A percentile compares a stretch with the other conserved stretches of the same genome.
Evolutionary conservation across 37 sponge, comb jelly and placozoan genomes (phyloP).

Genomic region (Haliclona indistincta): DNA sequence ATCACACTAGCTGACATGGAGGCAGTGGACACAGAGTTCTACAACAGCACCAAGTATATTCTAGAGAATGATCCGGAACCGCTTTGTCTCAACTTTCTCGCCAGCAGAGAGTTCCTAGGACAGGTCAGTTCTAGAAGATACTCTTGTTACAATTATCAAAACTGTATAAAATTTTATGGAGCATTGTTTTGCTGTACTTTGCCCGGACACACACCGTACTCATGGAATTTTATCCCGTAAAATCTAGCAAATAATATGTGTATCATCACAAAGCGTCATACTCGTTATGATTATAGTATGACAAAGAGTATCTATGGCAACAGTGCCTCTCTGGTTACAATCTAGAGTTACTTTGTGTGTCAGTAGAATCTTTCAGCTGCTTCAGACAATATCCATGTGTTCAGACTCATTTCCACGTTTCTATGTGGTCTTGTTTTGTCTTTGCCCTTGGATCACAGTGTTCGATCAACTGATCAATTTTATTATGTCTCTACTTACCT

Average conservation of each 20-base stretch:
- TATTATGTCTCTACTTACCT: background rate
- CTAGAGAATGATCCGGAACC: conserved; percentile 96
- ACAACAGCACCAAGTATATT: conserved; percentile 91
- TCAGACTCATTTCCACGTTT: background rate
- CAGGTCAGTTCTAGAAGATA: conserved; percentile 76
- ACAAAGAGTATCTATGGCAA: too few species aligned
- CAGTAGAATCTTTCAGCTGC: background rate
- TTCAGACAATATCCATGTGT: background rate
- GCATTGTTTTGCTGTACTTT: too few species aligned
- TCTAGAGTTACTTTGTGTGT: too few species aligned
- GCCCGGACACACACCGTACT: too few species aligned
- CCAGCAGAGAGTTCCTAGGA: conserved; percentile 83
- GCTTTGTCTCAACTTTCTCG: conserved; percentile 86
- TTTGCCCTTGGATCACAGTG: background rate
- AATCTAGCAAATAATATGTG: too few species aligned
- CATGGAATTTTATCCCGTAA: too few species aligned
- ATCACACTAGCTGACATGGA: conserved; percentile 89
- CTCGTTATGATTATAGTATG: too few species aligned
- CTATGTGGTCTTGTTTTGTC: conserved; percentile 2
- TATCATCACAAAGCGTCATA: too few species aligned
- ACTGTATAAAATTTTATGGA: too few species aligned
- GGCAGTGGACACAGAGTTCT: conserved; percentile 88
- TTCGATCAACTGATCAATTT: background rate
- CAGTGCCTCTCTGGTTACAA: too few species aligned
- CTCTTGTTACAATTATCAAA: too few species aligned